Evolutionary conservation across 2,888 invertebrate species (phyloP), one percentile per base, ranked within the genome.

Genomic region (Hofmannophila pseudospretella): DNA sequence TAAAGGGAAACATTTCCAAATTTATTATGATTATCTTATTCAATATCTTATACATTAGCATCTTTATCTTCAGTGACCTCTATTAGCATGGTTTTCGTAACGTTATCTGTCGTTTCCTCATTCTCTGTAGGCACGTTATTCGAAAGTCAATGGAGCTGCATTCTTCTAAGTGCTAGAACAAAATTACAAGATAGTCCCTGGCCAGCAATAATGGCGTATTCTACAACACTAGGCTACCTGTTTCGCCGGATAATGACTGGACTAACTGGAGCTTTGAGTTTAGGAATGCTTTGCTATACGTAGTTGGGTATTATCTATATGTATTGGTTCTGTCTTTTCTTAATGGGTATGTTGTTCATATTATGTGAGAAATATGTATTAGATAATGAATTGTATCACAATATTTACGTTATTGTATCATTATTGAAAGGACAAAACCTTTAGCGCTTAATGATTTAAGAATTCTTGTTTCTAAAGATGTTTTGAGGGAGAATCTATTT

Each of bases 231-330:
- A 34, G 38, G 61, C 70, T 79, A 76, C 75, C 70, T 70, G 72
- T 70, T 70, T 61, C 59, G 48, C 45, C 47, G 65, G 60, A 66
- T 80, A 81, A 79, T 79, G 72, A 76, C 68, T 65, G 54, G 53
- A 45, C 61, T 70, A 72, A 76, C 70, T 68, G 63, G 68, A 62
- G 64, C 63, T 72, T 67, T 67, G 65, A 64, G 57, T 51, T 44
- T 41, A 49, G 68, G 70, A 74, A 75, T 71, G 63, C 48, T 49
- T 44, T 45, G n/a, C n/a, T n/a, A 40, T 43, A 48, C 37, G 35
- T 28, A 13, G 23, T n/a, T n/a, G n/a, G n/a, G n/a, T n/a, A n/a
- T n/a, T n/a, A n/a, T n/a, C n/a, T n/a, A n/a, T n/a, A n/a, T n/a
- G n/a, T n/a, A n/a, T n/a, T n/a, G n/a, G n/a, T n/a, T n/a, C n/a